Evolutionary conservation across 2,888 invertebrate species (phyloP).

Genomic region (Blera fallax): DNA sequence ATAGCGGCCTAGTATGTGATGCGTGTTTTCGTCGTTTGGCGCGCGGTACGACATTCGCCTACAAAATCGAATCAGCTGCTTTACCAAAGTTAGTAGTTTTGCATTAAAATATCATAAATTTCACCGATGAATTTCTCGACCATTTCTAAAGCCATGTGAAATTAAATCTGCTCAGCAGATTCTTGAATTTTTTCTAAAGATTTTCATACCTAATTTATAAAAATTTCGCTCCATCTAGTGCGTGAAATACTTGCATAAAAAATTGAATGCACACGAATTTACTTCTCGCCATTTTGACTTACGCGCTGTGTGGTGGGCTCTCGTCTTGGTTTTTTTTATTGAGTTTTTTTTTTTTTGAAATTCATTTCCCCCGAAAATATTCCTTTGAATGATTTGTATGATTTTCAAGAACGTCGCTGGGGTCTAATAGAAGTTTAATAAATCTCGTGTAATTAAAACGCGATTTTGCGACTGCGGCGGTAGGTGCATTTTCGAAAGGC

Average conservation of each 20-base stretch:
- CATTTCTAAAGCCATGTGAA: constrained; percentile 38
- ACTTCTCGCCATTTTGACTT: constrained; percentile 71
- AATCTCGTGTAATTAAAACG: constrained; percentile 2
- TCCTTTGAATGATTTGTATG: constrained; percentile 48
- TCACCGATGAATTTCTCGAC: constrained; percentile 46
- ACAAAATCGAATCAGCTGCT: constrained; percentile 73
- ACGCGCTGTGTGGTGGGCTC: constrained; percentile 71
- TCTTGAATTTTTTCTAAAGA: constrained; percentile 59
- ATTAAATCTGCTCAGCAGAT: constrained; percentile 30
- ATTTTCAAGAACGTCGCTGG: constrained; percentile 43
- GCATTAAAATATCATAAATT: constrained; percentile 70
- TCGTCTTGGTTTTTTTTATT: constrained; percentile 44
- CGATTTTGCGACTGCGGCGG: constrained; percentile 30
- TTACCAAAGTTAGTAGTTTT: constrained; percentile 65
- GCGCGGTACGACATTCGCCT: constrained; percentile 69
- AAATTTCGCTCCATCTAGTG: constrained; percentile 46
- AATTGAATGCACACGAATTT: constrained; percentile 56
- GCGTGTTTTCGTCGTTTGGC: constrained; percentile 73
- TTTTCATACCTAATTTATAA: constrained; percentile 48
- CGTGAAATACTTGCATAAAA: constrained; percentile 47
- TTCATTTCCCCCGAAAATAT: constrained; percentile 21
- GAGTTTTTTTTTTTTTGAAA: constrained; percentile 37
- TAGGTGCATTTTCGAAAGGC: constrained; percentile 54
- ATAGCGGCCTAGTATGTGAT: constrained; percentile 62
- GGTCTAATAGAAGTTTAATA: constrained; percentile 26